Evolutionary conservation across 35 echinoderm and acorn worm genomes (phyloP).

Genomic region (Diadema setosum): DNA sequence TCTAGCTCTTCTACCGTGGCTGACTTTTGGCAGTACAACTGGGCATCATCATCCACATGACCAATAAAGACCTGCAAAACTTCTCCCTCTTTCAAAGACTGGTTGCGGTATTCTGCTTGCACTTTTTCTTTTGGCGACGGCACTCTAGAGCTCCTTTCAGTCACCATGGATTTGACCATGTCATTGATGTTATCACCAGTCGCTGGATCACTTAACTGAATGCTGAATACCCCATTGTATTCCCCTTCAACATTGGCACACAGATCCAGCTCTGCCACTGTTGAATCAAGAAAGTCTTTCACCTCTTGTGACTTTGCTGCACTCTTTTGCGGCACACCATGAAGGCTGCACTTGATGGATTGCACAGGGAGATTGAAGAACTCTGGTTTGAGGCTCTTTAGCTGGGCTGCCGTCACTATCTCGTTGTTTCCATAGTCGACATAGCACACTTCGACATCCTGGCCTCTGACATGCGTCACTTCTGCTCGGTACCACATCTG

Average conservation of each 20-base stretch:
- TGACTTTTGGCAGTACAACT: neutral
- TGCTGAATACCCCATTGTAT: neutral
- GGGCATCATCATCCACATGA: neutral
- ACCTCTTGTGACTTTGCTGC: neutral
- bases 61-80: neutral
- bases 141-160: neutral
- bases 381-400: slow-evolving; percentile 40
- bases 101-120: neutral
- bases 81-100: neutral
- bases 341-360: slow-evolving; percentile 51
- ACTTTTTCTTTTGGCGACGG: neutral
- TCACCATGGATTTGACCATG: neutral
- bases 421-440: slow-evolving; percentile 88
- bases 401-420: slow-evolving; percentile 11
- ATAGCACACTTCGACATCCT: slow-evolving; percentile 44
- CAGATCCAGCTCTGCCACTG: neutral
- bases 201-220: neutral
- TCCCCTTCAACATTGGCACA: neutral
- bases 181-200: slow-evolving; percentile 7
- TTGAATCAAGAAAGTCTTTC: slow-evolving; percentile 9
- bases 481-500: slow-evolving; percentile 68
- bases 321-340: slow-evolving; percentile 14
- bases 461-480: slow-evolving; percentile 12
- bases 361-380: slow-evolving; percentile 60
- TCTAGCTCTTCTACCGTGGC: neutral